These are phyloP conservation scores for Chamaetylas fuelleborni DNA, from an alignment of 2,113 vertebrate species.

Conservation along the genomic window DNA sequence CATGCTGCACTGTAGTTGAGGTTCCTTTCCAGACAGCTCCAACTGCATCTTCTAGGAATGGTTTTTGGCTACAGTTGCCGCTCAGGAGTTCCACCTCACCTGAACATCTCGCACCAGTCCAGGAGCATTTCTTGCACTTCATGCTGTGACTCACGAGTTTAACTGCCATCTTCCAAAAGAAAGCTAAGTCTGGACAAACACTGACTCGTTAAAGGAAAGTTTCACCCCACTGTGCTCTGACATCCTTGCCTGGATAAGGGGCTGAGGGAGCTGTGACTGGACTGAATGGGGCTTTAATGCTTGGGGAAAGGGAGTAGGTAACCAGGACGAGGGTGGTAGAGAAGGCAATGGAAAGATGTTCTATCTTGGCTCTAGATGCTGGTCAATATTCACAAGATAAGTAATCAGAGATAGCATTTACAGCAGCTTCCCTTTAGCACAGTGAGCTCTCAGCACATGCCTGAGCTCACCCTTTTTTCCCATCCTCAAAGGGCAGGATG, in stretches of 20 bases:
- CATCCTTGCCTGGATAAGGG: neutral
- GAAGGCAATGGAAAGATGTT: neutral
- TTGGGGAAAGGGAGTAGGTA: neutral
- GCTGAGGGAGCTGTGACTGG: neutral
- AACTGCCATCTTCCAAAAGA: neutral
- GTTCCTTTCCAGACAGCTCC: neutral
- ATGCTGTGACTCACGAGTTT: neutral
- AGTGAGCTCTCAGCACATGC: neutral
- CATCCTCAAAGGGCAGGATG: neutral
- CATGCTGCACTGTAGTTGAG: neutral
- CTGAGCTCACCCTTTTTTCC: neutral
- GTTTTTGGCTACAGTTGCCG: neutral
- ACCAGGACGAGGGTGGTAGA: fast-evolving
- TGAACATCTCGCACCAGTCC: neutral
- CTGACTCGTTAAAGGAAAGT: neutral
- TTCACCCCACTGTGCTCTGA: fast-evolving
- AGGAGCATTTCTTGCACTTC: neutral
- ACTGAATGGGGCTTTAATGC: neutral
- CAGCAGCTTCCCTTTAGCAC: neutral
- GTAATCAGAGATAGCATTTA: neutral
- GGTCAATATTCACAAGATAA: neutral
- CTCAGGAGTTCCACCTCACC: neutral
- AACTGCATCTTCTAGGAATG: fast-evolving
- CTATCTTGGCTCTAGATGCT: neutral
- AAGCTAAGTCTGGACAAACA: neutral